phyloP scores from a whole-genome alignment of 2,797 vertebrate species.

The Cynopterus sphinx region DNA sequence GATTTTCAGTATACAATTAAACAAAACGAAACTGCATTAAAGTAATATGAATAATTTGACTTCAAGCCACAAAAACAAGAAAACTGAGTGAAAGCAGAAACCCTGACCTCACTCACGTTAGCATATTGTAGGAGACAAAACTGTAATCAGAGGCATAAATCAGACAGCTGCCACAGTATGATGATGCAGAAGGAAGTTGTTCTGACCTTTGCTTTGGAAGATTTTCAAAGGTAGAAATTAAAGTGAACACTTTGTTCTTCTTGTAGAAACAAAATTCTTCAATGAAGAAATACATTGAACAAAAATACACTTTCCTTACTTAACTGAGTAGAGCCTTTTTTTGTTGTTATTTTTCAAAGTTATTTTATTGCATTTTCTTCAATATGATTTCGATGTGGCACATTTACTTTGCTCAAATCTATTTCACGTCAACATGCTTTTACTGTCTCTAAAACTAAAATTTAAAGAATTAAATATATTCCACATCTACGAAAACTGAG shows the following conservation, averaged over 20 bases:
- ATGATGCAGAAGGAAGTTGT: slow-evolving; percentile 30
- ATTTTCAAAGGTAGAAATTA: slow-evolving; percentile 46
- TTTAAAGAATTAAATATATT: background rate
- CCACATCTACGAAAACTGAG: background rate
- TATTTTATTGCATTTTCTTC: slow-evolving; percentile 28
- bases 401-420: background rate
- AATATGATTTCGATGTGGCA: background rate
- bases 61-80: slow-evolving; percentile 68
- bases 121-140: slow-evolving; percentile 37
- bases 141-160: slow-evolving; percentile 43
- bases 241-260: slow-evolving; percentile 14
- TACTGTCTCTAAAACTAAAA: background rate
- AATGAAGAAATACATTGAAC: background rate
- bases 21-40: slow-evolving; percentile 71
- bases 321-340: background rate
- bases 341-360: background rate
- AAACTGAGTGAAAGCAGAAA: slow-evolving; percentile 72
- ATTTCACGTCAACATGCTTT: background rate
- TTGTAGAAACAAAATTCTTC: slow-evolving; percentile 21
- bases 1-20: slow-evolving; percentile 76
- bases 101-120: slow-evolving; percentile 60
- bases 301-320: background rate
- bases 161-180: background rate
- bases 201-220: slow-evolving; percentile 52
- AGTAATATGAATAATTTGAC: slow-evolving; percentile 68